These are phyloP conservation scores for Phrynosoma blainvillii DNA, from an alignment of 2,113 vertebrate species.

Conservation along the genomic window DNA sequence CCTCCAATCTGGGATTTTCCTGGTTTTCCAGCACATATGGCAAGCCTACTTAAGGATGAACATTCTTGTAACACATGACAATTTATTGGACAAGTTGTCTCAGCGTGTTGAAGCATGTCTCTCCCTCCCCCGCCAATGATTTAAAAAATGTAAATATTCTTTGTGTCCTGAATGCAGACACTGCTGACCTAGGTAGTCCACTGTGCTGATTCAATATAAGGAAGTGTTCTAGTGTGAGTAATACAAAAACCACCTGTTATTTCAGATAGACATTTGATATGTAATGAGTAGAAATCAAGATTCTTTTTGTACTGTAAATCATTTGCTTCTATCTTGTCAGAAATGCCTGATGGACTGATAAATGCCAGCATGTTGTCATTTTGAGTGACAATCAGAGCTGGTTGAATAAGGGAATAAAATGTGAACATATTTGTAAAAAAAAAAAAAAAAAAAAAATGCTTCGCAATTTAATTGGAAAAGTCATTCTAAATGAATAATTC, in stretches of 20 bases:
- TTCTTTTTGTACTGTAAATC: constrained; percentile 1
- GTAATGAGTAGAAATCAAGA: background rate
- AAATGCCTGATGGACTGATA: constrained; percentile 1
- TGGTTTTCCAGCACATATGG: too few species aligned
- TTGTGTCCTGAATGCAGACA: too few species aligned
- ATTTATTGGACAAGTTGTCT: background rate
- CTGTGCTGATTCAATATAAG: background rate
- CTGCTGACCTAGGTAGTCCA: background rate
- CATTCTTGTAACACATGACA: too few species aligned
- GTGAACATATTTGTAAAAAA: background rate
- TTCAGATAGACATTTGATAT: constrained; percentile 1
- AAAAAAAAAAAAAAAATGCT: constrained; percentile 8
- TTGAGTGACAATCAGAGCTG: constrained; percentile 8
- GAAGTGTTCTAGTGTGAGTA: background rate
- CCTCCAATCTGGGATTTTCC: too few species aligned
- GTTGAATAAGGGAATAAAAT: background rate
- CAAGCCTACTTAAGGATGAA: too few species aligned
- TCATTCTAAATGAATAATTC: constrained; percentile 22
- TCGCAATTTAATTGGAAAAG: constrained; percentile 14
- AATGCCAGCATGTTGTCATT: background rate
- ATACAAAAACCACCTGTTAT: background rate
- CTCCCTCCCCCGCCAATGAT: too few species aligned
- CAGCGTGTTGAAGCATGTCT: too few species aligned
- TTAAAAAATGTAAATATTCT: too few species aligned
- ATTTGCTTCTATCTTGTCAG: background rate